These are phyloP conservation scores for Equus przewalskii DNA, from an alignment of 2,113 vertebrate genomes.

Conservation along the genomic window DNA sequence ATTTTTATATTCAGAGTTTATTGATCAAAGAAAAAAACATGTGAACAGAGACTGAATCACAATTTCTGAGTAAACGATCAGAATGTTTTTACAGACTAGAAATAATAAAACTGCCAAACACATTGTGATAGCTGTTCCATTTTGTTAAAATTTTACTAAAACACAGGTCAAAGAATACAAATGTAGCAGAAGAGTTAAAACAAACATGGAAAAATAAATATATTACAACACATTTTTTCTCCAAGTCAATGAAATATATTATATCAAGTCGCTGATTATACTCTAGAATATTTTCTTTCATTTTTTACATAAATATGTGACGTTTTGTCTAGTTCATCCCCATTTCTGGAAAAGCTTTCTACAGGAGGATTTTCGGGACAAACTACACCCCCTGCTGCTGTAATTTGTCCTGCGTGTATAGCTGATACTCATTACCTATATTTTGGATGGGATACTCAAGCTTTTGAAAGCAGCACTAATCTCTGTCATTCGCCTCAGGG, in stretches of 20 bases:
- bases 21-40: background rate
- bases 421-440: background rate
- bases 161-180: background rate
- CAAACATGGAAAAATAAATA: background rate
- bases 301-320: background rate
- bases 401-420: background rate
- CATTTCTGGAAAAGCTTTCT: background rate
- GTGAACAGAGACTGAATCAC: background rate
- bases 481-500: background rate
- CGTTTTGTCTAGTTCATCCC: background rate
- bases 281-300: background rate
- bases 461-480: background rate
- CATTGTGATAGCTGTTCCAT: background rate
- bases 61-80: background rate
- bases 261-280: background rate
- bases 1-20: background rate
- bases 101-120: background rate
- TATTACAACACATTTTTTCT: background rate
- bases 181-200: conserved; percentile 7
- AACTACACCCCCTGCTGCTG: background rate
- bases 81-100: background rate
- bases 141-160: conserved; percentile 4
- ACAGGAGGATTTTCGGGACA: background rate
- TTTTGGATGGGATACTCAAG: background rate
- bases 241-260: background rate